Evolutionary conservation across 2,113 vertebrate species (phyloP).

Genomic region (Vulpes lagopus): DNA sequence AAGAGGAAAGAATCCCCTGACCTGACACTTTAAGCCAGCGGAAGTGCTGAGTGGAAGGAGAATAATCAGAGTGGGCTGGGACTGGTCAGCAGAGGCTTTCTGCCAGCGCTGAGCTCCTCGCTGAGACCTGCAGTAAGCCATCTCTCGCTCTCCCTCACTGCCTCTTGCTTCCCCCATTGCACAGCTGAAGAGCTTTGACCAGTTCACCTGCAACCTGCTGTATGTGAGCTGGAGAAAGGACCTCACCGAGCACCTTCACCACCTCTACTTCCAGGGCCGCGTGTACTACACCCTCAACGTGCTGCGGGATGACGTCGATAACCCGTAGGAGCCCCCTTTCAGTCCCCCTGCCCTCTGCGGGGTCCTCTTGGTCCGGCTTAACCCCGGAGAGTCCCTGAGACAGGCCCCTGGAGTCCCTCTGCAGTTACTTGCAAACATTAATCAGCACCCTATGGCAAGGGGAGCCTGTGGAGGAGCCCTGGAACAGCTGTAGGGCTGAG

Average conservation of each 20-base stretch:
- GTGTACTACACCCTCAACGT: constrained; percentile 96
- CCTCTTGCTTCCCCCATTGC: not conserved
- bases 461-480: not conserved
- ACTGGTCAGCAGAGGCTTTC: not conserved
- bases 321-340: constrained; percentile 91
- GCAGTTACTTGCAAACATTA: not conserved
- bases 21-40: not conserved
- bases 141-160: not conserved
- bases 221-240: constrained; percentile 95
- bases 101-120: not conserved
- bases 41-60: not conserved
- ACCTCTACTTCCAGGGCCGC: constrained; percentile 93
- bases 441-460: accelerated
- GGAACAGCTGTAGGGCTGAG: not conserved
- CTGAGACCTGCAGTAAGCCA: not conserved
- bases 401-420: not conserved
- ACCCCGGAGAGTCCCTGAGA: not conserved
- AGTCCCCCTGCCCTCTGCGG: accelerated
- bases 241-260: constrained; percentile 95
- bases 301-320: constrained; percentile 94
- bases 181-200: constrained; percentile 96
- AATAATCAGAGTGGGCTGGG: not conserved
- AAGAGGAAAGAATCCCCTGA: not conserved
- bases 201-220: constrained; percentile 95
- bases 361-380: not conserved